Base-by-base conservation (phyloP, 1,140 invertebrate species). In the Anoplophora glabripennis region DNA sequence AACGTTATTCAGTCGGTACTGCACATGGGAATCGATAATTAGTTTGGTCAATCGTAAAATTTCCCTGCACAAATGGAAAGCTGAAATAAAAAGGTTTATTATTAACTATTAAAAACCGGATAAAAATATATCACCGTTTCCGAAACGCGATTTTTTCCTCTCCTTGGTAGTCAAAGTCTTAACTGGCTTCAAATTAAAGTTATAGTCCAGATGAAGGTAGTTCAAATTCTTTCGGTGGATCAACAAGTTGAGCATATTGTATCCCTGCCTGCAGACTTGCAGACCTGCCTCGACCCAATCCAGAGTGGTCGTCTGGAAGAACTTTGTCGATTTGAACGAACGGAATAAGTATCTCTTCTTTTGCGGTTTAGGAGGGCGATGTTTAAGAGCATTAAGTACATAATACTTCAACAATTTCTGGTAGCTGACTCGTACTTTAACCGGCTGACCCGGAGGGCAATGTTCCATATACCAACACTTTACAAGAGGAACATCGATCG, bases 191-290 rank as follows among this genome's bases (percentile, higher is more conserved):
- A 99, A 83, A 76, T 99, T 99, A 74, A 99, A 99, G 78, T 99
- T 99, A 75, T 99, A 99, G 81, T 99, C 98, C 75, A 99, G 84
- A 86, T 99, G 98, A 28, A 99, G 84, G 75, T 99, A 99, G 75
- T 99, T 99, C 7, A 99, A 84, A 79, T 99, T 99, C 78, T 99
- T 99, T 46, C 98, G 89, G 80, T 99, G 98, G 73, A 99, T 99
- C 44, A 99, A 80, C 37, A 99, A 80, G 78, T 99, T 99, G 8
- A 99, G 79, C 98, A 99, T 99, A 76, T 99, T 99, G 78, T 99
- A 99, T 10, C 98, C 98, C 78, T 99, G 98, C 10, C 97, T 84
- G 75, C 98, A 99, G 0, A 99, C 98, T 81, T 96, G 92, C 5
- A 99, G 77, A 21, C 97, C 97, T 51, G 95, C 96, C 79, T 99